phyloP scores from a whole-genome alignment of 1,140 invertebrate genomes.

The Drosophila pseudoobscura region DNA sequence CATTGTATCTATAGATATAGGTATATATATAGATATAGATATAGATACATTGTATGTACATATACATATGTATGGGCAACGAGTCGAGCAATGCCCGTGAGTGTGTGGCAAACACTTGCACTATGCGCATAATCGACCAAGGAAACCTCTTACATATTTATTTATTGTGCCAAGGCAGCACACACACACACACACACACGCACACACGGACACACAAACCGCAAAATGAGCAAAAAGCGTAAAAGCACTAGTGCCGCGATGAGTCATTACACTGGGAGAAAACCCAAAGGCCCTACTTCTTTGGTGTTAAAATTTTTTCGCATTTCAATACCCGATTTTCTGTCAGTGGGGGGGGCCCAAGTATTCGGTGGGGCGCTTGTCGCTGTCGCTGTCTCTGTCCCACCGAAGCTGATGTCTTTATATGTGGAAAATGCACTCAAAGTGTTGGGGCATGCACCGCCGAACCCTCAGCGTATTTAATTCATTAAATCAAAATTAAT shows the following conservation, averaged over 20 bases:
- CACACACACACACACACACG: neutral
- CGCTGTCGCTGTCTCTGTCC: neutral
- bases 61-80: slow-evolving; percentile 7
- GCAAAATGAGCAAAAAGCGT: neutral
- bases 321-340: too few relatives aligned
- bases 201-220: neutral
- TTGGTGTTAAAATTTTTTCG: too few relatives aligned
- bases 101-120: slow-evolving; percentile 69
- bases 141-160: slow-evolving; percentile 66
- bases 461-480: slow-evolving; percentile 43
- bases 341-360: too few relatives aligned
- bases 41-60: slow-evolving; percentile 10
- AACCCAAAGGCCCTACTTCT: too few relatives aligned
- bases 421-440: neutral
- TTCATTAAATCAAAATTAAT: slow-evolving; percentile 82
- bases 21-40: slow-evolving; percentile 5
- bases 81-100: slow-evolving; percentile 10
- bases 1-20: slow-evolving; percentile 19
- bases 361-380: too few relatives aligned
- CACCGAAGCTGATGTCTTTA: slow-evolving; percentile 9
- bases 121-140: slow-evolving; percentile 65
- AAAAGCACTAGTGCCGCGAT: too few relatives aligned
- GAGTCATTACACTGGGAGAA: slow-evolving; percentile 18
- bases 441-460: slow-evolving; percentile 1
- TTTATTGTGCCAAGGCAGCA: slow-evolving; percentile 74